Conservation (phyloP, 2,113 vertebrate species). For the Limnothrissa miodon region DNA sequence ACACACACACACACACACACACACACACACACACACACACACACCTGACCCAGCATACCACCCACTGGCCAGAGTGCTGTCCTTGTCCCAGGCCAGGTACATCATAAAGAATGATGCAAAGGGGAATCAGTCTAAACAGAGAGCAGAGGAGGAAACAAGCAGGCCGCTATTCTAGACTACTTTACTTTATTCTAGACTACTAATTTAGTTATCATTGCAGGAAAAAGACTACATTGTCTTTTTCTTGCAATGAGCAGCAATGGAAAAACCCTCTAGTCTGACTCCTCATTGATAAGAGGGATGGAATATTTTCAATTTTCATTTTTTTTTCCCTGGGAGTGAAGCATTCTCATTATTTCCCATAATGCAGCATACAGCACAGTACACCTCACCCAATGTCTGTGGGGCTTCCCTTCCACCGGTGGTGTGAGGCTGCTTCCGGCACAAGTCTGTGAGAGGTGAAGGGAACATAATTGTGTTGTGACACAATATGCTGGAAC, state of each 20-base stretch:
- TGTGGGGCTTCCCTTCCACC: background rate
- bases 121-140: background rate
- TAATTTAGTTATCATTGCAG: no score
- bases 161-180: background rate
- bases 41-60: conserved; percentile 28
- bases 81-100: conserved; percentile 55
- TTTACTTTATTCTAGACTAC: background rate
- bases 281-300: background rate
- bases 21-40: conserved; percentile 28
- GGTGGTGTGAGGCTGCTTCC: conserved; percentile 44
- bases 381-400: background rate
- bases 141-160: conserved; percentile 33
- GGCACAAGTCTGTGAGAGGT: conserved; percentile 57
- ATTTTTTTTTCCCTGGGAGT: background rate
- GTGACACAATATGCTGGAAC: conserved; percentile 68
- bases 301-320: background rate
- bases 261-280: background rate
- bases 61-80: conserved; percentile 48
- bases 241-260: background rate
- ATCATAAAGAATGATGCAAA: conserved; percentile 45
- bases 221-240: background rate
- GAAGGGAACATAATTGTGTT: conserved; percentile 72
- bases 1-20: conserved; percentile 25
- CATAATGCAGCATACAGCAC: conserved; percentile 33
- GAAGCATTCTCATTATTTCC: conserved; percentile 57